Percentiles rank a stretch among this genome's conserved stretches.
Evolutionary conservation across 2,113 vertebrate species (phyloP).

Genomic region (Megatriorchis doriae): DNA sequence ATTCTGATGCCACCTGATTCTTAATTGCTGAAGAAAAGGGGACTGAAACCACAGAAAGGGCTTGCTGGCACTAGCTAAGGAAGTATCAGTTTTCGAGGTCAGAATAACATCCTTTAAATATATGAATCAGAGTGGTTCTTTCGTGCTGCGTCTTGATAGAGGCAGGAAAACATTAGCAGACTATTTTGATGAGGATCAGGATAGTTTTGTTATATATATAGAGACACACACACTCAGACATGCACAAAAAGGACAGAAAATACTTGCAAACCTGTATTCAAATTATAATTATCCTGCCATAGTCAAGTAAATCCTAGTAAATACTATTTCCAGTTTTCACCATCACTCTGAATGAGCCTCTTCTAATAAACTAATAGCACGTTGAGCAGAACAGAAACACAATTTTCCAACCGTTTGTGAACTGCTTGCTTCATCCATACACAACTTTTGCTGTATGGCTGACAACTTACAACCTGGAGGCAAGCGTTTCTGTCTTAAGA

Average conservation of each 20-base stretch:
- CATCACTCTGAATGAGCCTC: not conserved
- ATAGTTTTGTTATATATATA: not conserved
- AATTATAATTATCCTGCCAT: not conserved
- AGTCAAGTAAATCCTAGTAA: not conserved
- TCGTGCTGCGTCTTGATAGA: not conserved
- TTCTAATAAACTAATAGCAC: not conserved
- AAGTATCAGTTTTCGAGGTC: constrained; percentile 24
- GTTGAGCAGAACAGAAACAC: not conserved
- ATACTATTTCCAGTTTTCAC: not conserved
- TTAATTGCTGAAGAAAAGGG: constrained; percentile 18
- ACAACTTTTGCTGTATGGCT: not conserved
- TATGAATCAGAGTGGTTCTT: not conserved
- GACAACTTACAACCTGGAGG: not conserved
- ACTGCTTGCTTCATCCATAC: not conserved
- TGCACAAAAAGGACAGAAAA: not conserved
- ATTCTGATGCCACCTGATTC: not conserved
- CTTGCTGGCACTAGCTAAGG: constrained; percentile 9
- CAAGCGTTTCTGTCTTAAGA: not conserved
- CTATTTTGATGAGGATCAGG: not conserved
- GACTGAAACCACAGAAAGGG: constrained; percentile 25
- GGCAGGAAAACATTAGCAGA: not conserved
- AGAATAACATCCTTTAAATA: not conserved
- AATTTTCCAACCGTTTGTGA: not conserved
- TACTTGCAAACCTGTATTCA: not conserved
- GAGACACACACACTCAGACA: not conserved